Conservation (phyloP, 2,113 vertebrate genomes). For the Lagopus leucura region DNA sequence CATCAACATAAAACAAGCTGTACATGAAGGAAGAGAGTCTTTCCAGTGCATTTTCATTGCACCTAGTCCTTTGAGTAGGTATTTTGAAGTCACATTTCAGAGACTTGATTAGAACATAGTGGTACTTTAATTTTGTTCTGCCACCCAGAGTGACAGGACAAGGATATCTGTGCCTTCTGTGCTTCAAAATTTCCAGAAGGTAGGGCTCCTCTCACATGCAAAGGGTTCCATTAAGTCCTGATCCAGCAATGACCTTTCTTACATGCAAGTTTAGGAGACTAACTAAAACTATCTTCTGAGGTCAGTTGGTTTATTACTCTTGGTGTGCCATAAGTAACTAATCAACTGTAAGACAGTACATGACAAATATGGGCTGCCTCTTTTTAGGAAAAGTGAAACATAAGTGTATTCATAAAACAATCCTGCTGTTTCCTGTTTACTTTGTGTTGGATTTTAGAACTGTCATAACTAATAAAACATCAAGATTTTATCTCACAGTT, state of each 20-base stretch:
- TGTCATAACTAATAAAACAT: constrained; percentile 42
- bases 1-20: not conserved
- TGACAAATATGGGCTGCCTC: constrained; percentile 1
- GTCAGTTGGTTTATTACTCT: not conserved
- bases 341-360: not conserved
- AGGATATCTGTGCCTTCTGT: not conserved
- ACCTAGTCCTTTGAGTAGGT: not conserved
- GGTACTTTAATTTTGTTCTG: not conserved
- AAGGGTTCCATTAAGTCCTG: not conserved
- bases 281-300: not conserved
- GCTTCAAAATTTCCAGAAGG: not conserved
- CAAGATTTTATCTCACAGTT: constrained; percentile 37
- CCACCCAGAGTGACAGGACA: not conserved
- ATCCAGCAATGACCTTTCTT: not conserved
- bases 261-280: not conserved
- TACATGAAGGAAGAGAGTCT: not conserved
- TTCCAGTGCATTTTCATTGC: constrained; percentile 9
- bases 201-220: not conserved
- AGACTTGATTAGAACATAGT: not conserved
- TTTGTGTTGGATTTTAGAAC: constrained; percentile 46
- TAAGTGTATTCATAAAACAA: constrained; percentile 34
- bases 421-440: constrained; percentile 49
- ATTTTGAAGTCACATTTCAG: not conserved
- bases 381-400: constrained; percentile 40
- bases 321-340: not conserved